These are phyloP conservation scores for Volucella bombylans DNA, from an alignment of 2,888 invertebrate genomes.

Conservation along the genomic window DNA sequence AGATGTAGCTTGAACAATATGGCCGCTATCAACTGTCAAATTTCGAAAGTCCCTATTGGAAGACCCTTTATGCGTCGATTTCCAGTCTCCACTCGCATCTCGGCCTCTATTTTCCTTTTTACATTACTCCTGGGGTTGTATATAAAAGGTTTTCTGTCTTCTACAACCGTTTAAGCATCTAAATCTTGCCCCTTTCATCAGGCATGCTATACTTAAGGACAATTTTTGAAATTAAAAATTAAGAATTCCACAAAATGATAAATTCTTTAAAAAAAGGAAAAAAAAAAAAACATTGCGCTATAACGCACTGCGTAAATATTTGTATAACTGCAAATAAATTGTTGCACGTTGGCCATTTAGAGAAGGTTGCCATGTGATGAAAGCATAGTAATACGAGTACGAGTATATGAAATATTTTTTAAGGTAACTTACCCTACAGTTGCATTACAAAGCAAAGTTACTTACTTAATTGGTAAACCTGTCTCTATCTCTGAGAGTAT, in stretches of 20 bases:
- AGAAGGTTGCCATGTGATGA: conserved; percentile 56
- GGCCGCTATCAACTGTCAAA: no score
- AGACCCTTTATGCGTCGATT: no score
- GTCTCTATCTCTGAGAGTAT: conserved; percentile 40
- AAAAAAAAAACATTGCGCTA: background rate
- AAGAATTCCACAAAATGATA: conserved; percentile 35
- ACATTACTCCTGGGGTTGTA: no score
- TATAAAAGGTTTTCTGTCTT: no score
- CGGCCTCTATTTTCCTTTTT: no score
- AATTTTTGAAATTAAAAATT: conserved; percentile 52
- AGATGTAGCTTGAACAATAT: no score
- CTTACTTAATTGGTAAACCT: conserved; percentile 65
- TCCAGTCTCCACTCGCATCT: no score
- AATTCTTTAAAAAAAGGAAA: conserved; percentile 8
- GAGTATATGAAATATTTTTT: conserved; percentile 35
- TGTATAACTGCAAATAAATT: conserved; percentile 63
- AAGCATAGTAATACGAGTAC: conserved; percentile 38
- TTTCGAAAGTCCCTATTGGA: no score
- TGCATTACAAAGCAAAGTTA: conserved; percentile 37
- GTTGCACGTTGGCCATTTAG: conserved; percentile 52
- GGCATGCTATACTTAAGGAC: background rate
- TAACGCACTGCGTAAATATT: conserved; percentile 28
- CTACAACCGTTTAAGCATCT: no score
- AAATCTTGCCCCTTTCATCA: no score
- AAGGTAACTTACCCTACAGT: conserved; percentile 49